These are phyloP conservation scores for Dasysyrphus albostriatus DNA, from an alignment of 2,888 invertebrate genomes.

Conservation along the genomic window DNA sequence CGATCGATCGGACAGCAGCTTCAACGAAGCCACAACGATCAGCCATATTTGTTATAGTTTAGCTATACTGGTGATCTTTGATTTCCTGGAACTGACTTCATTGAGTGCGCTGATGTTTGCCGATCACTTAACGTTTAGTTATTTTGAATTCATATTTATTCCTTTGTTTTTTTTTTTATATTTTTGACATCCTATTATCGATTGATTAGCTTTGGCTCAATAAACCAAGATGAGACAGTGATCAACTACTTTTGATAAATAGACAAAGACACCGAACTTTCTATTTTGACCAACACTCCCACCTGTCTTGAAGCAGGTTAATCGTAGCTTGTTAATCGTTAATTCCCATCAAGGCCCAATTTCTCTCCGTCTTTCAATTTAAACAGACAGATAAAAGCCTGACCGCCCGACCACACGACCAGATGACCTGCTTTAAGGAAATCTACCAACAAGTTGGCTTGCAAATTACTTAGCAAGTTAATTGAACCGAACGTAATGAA, in stretches of 20 bases:
- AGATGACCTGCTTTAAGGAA: constrained; percentile 60
- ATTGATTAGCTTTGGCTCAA: constrained; percentile 29
- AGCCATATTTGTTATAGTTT: constrained; percentile 20
- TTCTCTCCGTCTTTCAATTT: constrained; percentile 57
- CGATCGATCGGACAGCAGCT: constrained; percentile 48
- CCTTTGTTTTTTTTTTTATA: no score
- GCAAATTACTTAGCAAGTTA: constrained; percentile 62
- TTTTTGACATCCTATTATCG: not conserved
- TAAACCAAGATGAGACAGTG: constrained; percentile 12
- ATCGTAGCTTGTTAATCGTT: constrained; percentile 36
- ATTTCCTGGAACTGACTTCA: constrained; percentile 49
- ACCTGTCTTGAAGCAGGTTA: constrained; percentile 21
- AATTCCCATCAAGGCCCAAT: constrained; percentile 38
- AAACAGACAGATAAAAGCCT: constrained; percentile 29
- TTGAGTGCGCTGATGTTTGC: constrained; percentile 48
- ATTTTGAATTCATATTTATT: not conserved
- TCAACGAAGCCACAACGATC: constrained; percentile 11
- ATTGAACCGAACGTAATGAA: constrained; percentile 48
- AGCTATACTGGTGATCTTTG: constrained; percentile 25
- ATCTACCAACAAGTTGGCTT: constrained; percentile 32
- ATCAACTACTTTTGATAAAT: constrained; percentile 1
- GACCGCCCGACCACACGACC: constrained; percentile 41
- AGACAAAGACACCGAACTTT: constrained; percentile 18
- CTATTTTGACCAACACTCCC: constrained; percentile 44
- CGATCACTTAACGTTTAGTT: constrained; percentile 49